These are phyloP conservation scores for Acestrorhynchus altus DNA, from an alignment of 2,797 vertebrate species.

Conservation along the genomic window DNA sequence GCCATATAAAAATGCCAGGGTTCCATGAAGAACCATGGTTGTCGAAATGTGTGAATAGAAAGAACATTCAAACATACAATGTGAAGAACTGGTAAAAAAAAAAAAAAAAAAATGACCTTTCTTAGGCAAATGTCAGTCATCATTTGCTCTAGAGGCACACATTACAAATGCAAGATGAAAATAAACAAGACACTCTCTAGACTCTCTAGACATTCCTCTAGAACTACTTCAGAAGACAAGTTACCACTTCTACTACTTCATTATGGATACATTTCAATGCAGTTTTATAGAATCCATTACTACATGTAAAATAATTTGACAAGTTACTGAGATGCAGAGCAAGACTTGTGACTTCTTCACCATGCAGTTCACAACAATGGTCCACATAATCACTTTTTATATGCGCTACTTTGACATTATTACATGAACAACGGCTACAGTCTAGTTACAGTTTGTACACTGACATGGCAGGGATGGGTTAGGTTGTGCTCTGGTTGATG, in stretches of 20 bases:
- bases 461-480: slow-evolving; percentile 31
- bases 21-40: no score
- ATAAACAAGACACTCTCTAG: neutral
- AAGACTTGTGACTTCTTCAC: neutral
- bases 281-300: neutral
- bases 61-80: no score
- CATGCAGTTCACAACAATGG: neutral
- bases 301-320: slow-evolving; percentile 12
- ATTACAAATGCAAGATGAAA: neutral
- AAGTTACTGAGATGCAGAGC: neutral
- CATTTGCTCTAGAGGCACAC: neutral
- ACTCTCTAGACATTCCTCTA: neutral
- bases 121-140: neutral
- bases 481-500: slow-evolving; percentile 43
- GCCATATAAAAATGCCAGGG: no score
- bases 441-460: slow-evolving; percentile 29
- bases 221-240: neutral
- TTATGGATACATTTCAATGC: neutral
- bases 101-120: neutral
- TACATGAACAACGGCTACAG: slow-evolving; percentile 4
- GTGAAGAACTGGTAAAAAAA: no score
- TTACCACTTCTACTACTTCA: neutral
- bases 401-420: slow-evolving; percentile 10
- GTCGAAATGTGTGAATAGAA: no score
- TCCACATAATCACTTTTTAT: neutral